phyloP scores from a whole-genome alignment of 2,888 invertebrate genomes.

The Nephrotoma appendiculata region DNA sequence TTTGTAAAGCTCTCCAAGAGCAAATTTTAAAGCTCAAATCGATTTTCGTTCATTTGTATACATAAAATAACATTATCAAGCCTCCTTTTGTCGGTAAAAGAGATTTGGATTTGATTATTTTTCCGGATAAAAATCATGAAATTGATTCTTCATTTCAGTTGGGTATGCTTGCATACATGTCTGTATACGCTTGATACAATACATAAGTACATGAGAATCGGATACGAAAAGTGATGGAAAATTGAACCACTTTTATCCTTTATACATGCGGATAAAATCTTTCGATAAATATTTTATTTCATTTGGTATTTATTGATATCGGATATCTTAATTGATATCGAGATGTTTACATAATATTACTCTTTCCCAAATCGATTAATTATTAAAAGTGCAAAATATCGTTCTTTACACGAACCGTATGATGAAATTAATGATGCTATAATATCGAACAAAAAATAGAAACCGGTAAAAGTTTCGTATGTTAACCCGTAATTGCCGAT shows the following conservation, averaged over 20 bases:
- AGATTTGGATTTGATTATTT: not conserved
- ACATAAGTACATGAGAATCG: not conserved
- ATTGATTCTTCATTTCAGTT: not conserved
- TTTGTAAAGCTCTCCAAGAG: not conserved
- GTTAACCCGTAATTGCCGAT: not conserved
- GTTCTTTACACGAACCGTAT: not conserved
- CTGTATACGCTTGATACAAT: not conserved
- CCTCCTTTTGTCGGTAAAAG: not conserved
- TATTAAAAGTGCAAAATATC: not conserved
- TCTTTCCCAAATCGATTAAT: not conserved
- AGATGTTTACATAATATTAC: not conserved
- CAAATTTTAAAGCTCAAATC: not conserved
- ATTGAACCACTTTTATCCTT: not conserved
- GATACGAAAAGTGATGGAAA: not conserved
- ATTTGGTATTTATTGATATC: not conserved
- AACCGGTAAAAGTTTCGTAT: not conserved
- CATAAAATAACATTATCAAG: not conserved
- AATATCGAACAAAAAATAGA: not conserved
- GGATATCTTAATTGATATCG: not conserved
- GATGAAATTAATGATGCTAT: not conserved
- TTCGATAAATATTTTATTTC: not conserved
- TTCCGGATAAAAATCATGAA: not conserved
- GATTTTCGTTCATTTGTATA: not conserved
- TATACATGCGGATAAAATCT: not conserved
- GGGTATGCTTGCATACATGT: not conserved